phyloP scores from a whole-genome alignment of 2,113 vertebrate genomes.

The Leptodactylus fuscus region DNA sequence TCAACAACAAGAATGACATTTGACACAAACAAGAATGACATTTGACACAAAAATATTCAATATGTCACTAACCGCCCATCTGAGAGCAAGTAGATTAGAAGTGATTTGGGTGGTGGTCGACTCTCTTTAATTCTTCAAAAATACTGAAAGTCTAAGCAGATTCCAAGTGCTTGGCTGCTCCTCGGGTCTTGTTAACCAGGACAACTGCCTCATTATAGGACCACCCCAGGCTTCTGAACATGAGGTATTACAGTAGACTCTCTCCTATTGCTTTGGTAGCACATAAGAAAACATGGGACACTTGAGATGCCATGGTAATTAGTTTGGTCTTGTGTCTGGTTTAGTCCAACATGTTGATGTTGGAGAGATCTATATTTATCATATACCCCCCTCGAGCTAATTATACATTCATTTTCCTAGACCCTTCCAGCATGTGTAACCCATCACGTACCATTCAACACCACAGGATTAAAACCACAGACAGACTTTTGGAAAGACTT shows the following conservation, averaged over 20 bases:
- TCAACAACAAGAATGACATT: too few species aligned
- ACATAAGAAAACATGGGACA: slow-evolving; percentile 31
- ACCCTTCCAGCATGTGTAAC: slow-evolving; percentile 41
- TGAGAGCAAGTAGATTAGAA: too few species aligned
- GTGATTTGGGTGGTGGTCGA: too few species aligned
- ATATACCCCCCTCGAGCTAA: slow-evolving; percentile 1
- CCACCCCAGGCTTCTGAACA: slow-evolving; percentile 32
- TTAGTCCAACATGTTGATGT: slow-evolving; percentile 48
- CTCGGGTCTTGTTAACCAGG: not conserved
- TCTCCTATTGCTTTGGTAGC: slow-evolving; percentile 7
- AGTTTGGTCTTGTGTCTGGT: slow-evolving; percentile 56
- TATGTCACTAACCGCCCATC: too few species aligned
- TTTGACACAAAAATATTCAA: too few species aligned
- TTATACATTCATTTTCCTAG: slow-evolving; percentile 41
- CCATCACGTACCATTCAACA: slow-evolving; percentile 35
- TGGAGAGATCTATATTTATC: slow-evolving; percentile 55
- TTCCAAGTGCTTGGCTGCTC: not conserved
- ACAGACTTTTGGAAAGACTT: slow-evolving; percentile 42
- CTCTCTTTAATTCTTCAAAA: not conserved
- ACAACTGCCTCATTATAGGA: not conserved
- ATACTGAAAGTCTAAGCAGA: not conserved
- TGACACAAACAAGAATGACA: too few species aligned
- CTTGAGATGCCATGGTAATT: slow-evolving; percentile 43
- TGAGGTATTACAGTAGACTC: not conserved
- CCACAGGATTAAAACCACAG: slow-evolving; percentile 42